Conservation (phyloP, 2,888 invertebrate species). For the Melikaiella ostensackeni region DNA sequence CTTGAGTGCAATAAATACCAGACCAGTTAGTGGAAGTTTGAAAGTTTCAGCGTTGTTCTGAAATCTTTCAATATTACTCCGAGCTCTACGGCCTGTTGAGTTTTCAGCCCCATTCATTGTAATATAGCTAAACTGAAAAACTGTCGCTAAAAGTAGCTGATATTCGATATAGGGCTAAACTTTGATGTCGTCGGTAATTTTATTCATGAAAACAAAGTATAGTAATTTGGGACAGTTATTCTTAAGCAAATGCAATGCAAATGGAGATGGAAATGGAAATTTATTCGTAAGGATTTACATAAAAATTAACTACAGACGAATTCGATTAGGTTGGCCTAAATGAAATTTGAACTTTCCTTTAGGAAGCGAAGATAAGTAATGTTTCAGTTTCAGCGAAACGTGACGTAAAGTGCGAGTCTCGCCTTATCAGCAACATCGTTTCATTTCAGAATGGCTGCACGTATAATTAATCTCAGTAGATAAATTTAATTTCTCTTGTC, state of each 20-base stretch:
- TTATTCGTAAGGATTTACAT: constrained; percentile 32
- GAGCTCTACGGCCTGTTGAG: constrained; percentile 17
- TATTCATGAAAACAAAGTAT: constrained; percentile 28
- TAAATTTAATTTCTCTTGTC: constrained; percentile 20
- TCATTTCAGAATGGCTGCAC: constrained; percentile 16
- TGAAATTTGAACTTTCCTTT: constrained; percentile 25
- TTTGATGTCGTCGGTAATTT: constrained; percentile 21
- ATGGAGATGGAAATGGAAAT: constrained; percentile 32
- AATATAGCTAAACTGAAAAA: constrained; percentile 15
- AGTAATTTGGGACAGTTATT: constrained; percentile 14
- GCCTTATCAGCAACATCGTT: constrained; percentile 17
- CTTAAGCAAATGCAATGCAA: constrained; percentile 35
- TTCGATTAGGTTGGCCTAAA: constrained; percentile 24
- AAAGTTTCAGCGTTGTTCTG: constrained; percentile 25
- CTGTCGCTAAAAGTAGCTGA: constrained; percentile 20
- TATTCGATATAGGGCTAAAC: constrained; percentile 12
- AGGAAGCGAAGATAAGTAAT: constrained; percentile 26
- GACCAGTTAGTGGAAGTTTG: constrained; percentile 14
- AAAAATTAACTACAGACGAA: constrained; percentile 30
- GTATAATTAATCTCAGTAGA: constrained; percentile 25
- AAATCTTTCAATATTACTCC: constrained; percentile 32
- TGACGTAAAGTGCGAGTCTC: constrained; percentile 8
- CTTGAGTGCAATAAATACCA: constrained; percentile 21
- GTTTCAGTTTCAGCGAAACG: constrained; percentile 11
- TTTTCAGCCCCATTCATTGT: constrained; percentile 16